A percentile compares a stretch with the other conserved stretches of the same genome.
Evolutionary conservation across 2,888 invertebrate genomes (phyloP).

Genomic region (Euzetes globulus): DNA sequence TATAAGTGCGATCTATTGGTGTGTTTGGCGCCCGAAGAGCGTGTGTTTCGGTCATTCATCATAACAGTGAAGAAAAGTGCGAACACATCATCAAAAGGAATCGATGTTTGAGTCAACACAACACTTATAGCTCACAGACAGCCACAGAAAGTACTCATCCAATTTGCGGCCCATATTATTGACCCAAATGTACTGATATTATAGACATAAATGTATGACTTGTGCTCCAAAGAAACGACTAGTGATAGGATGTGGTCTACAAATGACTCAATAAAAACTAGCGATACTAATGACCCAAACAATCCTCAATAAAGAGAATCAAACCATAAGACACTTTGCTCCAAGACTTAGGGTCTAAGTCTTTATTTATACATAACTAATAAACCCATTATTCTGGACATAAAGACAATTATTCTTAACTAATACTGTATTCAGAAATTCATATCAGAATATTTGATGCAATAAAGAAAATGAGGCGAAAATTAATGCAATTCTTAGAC

Average conservation of each 20-base stretch:
- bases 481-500: too few species aligned
- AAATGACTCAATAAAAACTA: constrained; percentile 21
- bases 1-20: background rate
- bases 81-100: constrained; percentile 17
- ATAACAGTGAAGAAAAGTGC: constrained; percentile 10
- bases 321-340: background rate
- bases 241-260: constrained; percentile 21
- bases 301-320: background rate
- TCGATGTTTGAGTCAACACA: background rate
- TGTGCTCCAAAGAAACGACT: background rate
- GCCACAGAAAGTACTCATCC: background rate
- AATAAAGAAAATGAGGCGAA: too few species aligned
- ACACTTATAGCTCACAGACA: background rate
- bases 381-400: background rate
- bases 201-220: constrained; percentile 9
- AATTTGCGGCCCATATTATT: constrained; percentile 30
- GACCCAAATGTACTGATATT: constrained; percentile 13
- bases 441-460: too few species aligned
- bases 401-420: background rate
- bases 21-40: constrained; percentile 24
- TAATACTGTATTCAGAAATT: too few species aligned
- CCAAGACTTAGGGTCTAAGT: background rate
- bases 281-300: constrained; percentile 19
- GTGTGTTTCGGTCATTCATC: constrained; percentile 25
- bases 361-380: constrained; percentile 23